Conservation (phyloP, 2,113 vertebrate genomes). For the Lates calcarifer region DNA sequence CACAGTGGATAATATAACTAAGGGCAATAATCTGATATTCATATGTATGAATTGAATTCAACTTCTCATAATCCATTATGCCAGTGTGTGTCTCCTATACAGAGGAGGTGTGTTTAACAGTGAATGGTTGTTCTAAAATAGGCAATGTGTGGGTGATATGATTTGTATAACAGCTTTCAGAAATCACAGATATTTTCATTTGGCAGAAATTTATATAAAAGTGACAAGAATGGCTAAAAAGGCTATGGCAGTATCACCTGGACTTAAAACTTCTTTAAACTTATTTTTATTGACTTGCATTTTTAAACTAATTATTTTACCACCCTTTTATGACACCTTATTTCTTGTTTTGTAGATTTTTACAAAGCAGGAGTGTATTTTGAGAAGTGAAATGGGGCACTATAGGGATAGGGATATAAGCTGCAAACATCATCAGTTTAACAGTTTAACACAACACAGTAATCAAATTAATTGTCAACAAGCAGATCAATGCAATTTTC, state of each 20-base stretch:
- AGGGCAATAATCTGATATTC: background rate
- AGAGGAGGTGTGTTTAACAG: constrained; percentile 36
- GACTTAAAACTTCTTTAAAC: background rate
- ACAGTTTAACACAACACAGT: background rate
- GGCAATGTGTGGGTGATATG: constrained; percentile 26
- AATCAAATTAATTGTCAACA: background rate
- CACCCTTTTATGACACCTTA: background rate
- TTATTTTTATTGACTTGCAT: background rate
- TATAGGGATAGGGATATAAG: background rate
- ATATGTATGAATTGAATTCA: constrained; percentile 26
- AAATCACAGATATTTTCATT: constrained; percentile 23
- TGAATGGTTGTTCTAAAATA: constrained; percentile 32
- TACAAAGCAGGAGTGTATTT: background rate
- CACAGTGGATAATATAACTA: background rate
- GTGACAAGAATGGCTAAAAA: background rate
- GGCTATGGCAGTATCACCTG: background rate
- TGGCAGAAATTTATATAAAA: background rate
- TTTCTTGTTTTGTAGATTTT: background rate
- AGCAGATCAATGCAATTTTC: background rate
- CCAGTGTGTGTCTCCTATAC: background rate
- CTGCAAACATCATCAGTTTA: background rate
- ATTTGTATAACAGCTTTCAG: constrained; percentile 21
- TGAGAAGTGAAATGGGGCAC: background rate
- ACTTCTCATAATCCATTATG: background rate
- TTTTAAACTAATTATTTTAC: background rate